phyloP scores from a whole-genome alignment of 2,797 vertebrate species.

The Propithecus perrieri region DNA sequence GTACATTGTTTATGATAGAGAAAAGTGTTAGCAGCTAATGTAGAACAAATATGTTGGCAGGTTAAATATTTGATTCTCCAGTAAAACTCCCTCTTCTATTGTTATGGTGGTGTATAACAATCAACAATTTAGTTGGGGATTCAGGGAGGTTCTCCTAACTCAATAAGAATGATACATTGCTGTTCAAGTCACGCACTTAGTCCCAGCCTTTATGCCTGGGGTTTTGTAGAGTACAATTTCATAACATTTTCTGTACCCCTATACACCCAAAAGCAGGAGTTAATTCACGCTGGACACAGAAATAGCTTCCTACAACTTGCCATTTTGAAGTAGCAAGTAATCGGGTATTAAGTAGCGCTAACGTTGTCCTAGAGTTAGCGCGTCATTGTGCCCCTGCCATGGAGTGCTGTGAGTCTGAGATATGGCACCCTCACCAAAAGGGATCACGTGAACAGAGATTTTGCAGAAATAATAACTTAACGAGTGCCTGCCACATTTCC shows the following conservation, averaged over 20 bases:
- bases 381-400: background rate
- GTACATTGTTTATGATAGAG: background rate
- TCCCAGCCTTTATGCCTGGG: background rate
- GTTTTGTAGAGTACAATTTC: background rate
- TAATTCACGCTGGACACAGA: background rate
- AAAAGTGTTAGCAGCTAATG: background rate
- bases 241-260: background rate
- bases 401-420: background rate
- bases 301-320: background rate
- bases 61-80: background rate
- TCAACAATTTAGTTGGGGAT: background rate
- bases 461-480: slow-evolving; percentile 53
- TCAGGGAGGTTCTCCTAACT: background rate
- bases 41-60: background rate
- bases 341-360: background rate
- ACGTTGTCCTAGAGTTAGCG: background rate
- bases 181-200: background rate
- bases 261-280: background rate
- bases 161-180: background rate
- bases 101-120: background rate
- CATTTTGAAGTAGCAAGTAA: background rate
- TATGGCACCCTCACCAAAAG: background rate
- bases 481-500: slow-evolving; percentile 40
- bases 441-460: slow-evolving; percentile 8
- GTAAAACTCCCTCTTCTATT: background rate